These are phyloP conservation scores for rabbit (Oryctolagus cuniculus) DNA, from an alignment of 2,113 vertebrate genomes.

Conservation along the genomic window DNA sequence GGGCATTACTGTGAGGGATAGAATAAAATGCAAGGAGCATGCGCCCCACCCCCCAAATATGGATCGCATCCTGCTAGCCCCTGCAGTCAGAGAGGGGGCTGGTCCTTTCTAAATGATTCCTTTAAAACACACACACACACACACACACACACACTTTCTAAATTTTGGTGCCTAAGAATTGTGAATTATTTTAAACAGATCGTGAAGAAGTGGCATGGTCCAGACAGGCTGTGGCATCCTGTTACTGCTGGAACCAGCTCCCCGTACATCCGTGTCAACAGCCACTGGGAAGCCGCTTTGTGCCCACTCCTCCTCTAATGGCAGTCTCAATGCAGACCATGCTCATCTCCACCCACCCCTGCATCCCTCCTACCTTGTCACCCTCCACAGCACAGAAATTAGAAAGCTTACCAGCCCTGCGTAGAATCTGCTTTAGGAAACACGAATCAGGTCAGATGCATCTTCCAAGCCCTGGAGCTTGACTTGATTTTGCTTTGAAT, in stretches of 20 bases:
- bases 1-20: conserved; percentile 78
- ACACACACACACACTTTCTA: background rate
- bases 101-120: background rate
- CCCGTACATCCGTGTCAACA: background rate
- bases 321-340: too few relatives aligned
- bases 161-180: background rate
- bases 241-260: background rate
- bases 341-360: too few relatives aligned
- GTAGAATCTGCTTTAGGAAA: background rate
- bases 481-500: background rate
- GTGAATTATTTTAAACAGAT: background rate
- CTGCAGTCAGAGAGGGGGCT: background rate
- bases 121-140: background rate
- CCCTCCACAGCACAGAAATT: background rate
- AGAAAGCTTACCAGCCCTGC: background rate
- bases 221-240: background rate
- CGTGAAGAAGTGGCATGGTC: background rate
- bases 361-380: background rate
- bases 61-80: conserved; percentile 23
- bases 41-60: conserved; percentile 28
- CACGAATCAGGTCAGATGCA: background rate
- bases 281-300: background rate
- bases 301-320: too few relatives aligned
- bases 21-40: conserved; percentile 69
- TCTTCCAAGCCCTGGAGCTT: background rate